Evolutionary conservation across 2,888 invertebrate genomes (phyloP), one percentile per base, ranked within the genome.

Genomic region (Drosophila tripunctata): DNA sequence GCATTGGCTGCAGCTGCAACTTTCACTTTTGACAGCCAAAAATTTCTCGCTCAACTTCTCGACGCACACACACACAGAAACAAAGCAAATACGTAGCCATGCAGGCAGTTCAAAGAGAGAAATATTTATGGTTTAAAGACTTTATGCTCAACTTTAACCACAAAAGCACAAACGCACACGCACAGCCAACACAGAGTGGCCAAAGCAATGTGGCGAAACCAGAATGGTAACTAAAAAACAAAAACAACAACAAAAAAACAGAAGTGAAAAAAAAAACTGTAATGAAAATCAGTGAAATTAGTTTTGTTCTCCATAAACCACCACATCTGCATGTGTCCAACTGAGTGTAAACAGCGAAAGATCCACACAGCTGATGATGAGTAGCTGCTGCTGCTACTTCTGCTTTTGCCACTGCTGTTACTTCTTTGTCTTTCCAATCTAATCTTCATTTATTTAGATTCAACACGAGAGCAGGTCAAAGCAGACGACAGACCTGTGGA

Each of bases 11-110:
- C 78, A 82, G 85, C 75, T 72, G 86, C 86, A 81, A 81, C 86
- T 86, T 86, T 86, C 86, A 86, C 86, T 86, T 86, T 86, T 88
- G 88, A 71, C 87, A 88, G 87, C 75, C 87, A 75, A 87, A 84
- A 87, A 87, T 85, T 82, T 85, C 86, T 87, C 77, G 80, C 69
- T 86, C 70, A 81, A 71, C 86, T 86, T 86, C 84, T 86, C 43
- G 17, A 51, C 40, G 48, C 43, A 51, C 56, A 58, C 57, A 56
- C 40, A 27, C 27, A 27, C 10, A 8, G 3, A 27, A 27, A 27
- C 2, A 27, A 10, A 10, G 10, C 10, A 27, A 8, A 27, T 10
- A 10, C 27, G 10, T 27, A n/a, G 56, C 48, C 47, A 54, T 47
- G 60, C n/a, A 65, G 68, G 57, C 68, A 76, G 67, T 63, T 75